Percentiles rank a stretch among this genome's conserved stretches.
These are phyloP conservation scores for Drosophila mimetica DNA, from an alignment of 2,888 invertebrate species.

Conservation along the genomic window DNA sequence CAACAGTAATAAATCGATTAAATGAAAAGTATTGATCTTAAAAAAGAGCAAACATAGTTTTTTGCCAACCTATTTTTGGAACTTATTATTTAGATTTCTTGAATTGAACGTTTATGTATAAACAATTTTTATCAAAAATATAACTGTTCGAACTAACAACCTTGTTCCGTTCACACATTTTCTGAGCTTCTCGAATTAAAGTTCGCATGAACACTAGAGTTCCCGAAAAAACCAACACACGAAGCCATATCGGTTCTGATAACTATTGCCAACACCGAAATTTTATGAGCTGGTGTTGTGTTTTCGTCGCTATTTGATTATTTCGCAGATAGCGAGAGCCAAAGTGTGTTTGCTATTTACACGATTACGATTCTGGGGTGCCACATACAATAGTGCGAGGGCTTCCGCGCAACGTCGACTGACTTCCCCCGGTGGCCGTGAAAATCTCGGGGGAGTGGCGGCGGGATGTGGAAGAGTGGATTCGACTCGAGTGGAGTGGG, in stretches of 20 bases:
- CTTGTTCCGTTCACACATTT: slow-evolving; percentile 5
- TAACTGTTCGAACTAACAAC: background rate
- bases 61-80: background rate
- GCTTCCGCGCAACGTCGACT: slow-evolving; percentile 53
- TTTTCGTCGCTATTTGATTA: slow-evolving; percentile 57
- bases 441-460: slow-evolving; percentile 48
- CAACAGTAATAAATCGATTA: too few species aligned
- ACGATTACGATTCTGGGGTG: slow-evolving; percentile 46
- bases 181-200: background rate
- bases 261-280: slow-evolving; percentile 55
- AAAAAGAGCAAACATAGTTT: too few species aligned
- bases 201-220: slow-evolving; percentile 14
- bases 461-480: slow-evolving; percentile 10
- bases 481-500: slow-evolving; percentile 30
- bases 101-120: too few species aligned
- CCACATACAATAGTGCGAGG: slow-evolving; percentile 48
- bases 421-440: slow-evolving; percentile 61
- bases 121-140: too few species aligned
- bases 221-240: slow-evolving; percentile 12
- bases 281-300: slow-evolving; percentile 61
- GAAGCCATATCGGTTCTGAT: slow-evolving; percentile 42
- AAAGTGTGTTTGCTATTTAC: slow-evolving; percentile 55
- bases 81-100: background rate
- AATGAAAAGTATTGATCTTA: too few species aligned
- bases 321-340: slow-evolving; percentile 53